Percentiles rank a stretch among this genome's conserved stretches.
These are phyloP conservation scores for Leptocoma aspasia DNA, from an alignment of 2,113 vertebrate species.

Conservation along the genomic window DNA sequence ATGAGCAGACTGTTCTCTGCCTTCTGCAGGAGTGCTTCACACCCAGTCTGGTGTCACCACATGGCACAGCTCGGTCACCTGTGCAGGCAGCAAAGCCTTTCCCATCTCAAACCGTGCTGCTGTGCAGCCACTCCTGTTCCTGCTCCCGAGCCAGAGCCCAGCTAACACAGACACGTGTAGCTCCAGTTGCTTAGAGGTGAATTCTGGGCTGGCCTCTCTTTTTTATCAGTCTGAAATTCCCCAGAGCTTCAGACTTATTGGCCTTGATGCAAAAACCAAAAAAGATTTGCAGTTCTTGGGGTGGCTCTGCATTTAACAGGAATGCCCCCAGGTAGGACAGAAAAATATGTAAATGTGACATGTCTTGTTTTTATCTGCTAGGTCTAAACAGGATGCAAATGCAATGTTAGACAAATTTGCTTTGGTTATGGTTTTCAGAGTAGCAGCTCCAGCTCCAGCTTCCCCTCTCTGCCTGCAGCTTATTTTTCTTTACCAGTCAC, in stretches of 20 bases:
- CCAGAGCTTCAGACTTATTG: neutral
- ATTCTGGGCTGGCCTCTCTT: neutral
- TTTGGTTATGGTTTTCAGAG: neutral
- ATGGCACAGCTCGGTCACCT: neutral
- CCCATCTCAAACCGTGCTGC: neutral
- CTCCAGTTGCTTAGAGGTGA: neutral
- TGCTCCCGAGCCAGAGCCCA: neutral
- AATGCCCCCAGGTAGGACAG: neutral
- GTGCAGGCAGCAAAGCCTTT: neutral
- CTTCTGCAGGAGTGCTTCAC: neutral
- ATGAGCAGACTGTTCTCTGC: neutral
- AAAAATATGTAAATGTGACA: neutral
- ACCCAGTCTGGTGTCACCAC: neutral
- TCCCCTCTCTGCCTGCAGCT: neutral
- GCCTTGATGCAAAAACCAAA: neutral
- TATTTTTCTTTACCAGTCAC: neutral
- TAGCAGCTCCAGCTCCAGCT: neutral
- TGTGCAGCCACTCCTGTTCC: neutral
- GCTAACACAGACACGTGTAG: neutral
- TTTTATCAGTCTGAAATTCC: neutral
- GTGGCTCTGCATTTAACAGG: neutral
- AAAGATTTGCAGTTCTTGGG: neutral
- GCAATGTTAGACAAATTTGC: neutral
- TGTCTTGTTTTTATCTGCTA: neutral
- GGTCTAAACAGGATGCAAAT: neutral